Conservation (phyloP, 2,888 invertebrate genomes). For the Minunthozetes semirufus region DNA sequence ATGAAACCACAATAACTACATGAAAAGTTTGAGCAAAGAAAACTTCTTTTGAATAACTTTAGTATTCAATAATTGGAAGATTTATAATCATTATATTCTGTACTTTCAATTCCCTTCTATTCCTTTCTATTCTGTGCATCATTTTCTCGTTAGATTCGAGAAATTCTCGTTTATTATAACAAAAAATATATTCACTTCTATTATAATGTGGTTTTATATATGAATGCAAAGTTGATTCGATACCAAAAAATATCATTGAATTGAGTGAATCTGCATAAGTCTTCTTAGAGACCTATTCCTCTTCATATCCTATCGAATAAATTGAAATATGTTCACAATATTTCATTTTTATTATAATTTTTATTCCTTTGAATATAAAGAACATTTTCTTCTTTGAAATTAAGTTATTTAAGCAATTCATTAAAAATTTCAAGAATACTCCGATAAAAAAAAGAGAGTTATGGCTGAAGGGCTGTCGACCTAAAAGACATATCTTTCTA, state of each 20-base stretch:
- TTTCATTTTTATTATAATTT: neutral
- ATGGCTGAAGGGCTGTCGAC: no score
- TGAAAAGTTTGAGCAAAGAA: neutral
- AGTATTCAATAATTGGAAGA: constrained; percentile 27
- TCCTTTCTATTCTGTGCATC: neutral
- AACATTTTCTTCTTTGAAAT: neutral
- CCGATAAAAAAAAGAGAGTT: no score
- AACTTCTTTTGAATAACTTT: constrained; percentile 17
- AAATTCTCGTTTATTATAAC: neutral
- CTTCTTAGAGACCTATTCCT: neutral
- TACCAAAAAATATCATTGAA: neutral
- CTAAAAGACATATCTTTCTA: no score
- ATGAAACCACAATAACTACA: neutral
- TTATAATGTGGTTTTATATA: neutral
- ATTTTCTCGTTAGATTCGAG: neutral
- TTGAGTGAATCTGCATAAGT: neutral
- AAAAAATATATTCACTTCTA: constrained; percentile 14
- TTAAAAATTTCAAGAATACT: no score
- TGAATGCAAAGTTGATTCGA: constrained; percentile 2
- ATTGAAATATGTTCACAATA: neutral
- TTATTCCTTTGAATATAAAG: neutral
- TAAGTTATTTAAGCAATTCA: no score
- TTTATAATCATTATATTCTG: constrained; percentile 29
- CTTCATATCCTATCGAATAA: neutral
- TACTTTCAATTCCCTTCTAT: neutral